A percentile compares a stretch with the other conserved stretches of the same genome.
Conservation (phyloP, 2,113 vertebrate species). For the Bambusicola thoracicus region DNA sequence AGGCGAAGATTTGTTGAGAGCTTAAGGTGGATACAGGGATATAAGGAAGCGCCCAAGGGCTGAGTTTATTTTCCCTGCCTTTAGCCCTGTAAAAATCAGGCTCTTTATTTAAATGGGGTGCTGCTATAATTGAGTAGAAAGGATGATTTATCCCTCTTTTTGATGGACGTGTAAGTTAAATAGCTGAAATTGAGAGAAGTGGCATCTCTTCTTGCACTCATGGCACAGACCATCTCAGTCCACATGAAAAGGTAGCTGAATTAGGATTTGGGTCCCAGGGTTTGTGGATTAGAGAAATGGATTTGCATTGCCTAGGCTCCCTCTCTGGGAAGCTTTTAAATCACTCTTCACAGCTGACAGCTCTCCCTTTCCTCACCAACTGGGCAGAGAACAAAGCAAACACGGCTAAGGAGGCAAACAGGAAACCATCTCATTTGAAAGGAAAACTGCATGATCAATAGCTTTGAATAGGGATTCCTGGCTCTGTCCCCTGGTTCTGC, state of each 20-base stretch:
- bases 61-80: neutral
- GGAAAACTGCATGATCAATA: fast-evolving
- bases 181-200: neutral
- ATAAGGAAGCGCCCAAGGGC: neutral
- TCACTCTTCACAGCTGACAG: neutral
- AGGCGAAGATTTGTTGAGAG: neutral
- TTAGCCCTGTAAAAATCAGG: neutral
- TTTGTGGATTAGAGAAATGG: neutral
- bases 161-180: neutral
- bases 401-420: fast-evolving
- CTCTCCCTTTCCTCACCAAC: neutral
- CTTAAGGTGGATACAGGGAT: neutral
- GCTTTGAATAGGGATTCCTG: neutral
- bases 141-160: neutral
- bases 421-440: neutral
- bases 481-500: neutral
- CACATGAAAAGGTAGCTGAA: neutral
- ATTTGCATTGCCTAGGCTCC: neutral
- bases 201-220: fast-evolving
- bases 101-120: neutral
- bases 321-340: neutral
- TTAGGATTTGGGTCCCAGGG: neutral
- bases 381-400: neutral
- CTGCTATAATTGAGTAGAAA: neutral
- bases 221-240: neutral